Evolutionary conservation across 2,797 vertebrate species (phyloP), one percentile per base, ranked within the genome.

Genomic region (Hephaestus fuliginosus): DNA sequence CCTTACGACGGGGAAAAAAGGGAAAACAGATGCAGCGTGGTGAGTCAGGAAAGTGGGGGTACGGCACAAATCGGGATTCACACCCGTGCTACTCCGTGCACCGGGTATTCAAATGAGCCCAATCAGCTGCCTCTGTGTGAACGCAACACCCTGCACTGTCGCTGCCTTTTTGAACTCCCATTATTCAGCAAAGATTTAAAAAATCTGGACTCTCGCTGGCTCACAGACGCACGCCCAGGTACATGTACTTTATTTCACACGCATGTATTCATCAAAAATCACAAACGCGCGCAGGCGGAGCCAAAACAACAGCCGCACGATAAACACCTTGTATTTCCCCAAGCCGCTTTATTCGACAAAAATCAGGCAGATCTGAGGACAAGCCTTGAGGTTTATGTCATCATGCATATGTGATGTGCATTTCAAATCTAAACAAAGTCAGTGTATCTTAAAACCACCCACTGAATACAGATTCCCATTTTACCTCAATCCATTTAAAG

Each of bases 391-490:
- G 82, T 90, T 90, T 88, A 84, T 84, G 90, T 90, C 89, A 92
- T 86, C 88, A 88, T 86, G 86, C 86, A 87, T 86, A 80, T 91
- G 88, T 84, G 89, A 92, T 87, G 86, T 81, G 80, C 84, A 80
- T 87, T 85, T 90, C 84, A 88, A 87, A 92, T 92, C 87, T 65
- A 91, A 93, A 93, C 92, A 93, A 91, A 94, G 87, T 90, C 71
- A 71, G 83, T 85, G 81, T 66, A 85, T 92, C 84, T 90, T 82
- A 82, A 89, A 92, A 84, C 92, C 93, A 86, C 91, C 92, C 90
- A 79, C 92, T 89, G 91, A 92, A 92, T 87, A 84, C 85, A 91
- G 83, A 90, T 89, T 85, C 86, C 66, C 81, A 76, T 92, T 91
- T 91, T 90, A 90, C 87, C 89, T 92, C 88, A 33, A 90, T 88